phyloP scores from a whole-genome alignment of 2,113 vertebrate species.

The Nanorana parkeri region DNA sequence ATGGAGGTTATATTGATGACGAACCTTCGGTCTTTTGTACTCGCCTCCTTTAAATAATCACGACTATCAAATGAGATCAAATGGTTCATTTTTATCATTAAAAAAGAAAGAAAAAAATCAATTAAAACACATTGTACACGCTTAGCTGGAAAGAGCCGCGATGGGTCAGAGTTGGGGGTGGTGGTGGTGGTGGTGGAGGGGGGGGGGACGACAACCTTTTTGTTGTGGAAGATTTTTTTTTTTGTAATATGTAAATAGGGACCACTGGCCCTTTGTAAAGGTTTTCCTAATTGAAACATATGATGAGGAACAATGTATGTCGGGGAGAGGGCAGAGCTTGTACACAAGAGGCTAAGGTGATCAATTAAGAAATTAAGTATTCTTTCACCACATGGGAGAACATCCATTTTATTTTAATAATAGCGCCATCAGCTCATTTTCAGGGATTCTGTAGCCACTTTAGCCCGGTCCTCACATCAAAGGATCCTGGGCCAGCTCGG shows the following conservation, averaged over 20 bases:
- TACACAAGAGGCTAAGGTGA: slow-evolving; percentile 84
- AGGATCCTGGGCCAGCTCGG: slow-evolving; percentile 80
- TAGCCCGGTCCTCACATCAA: slow-evolving; percentile 91
- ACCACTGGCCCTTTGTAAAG: slow-evolving; percentile 9
- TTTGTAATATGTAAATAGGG: slow-evolving; percentile 44
- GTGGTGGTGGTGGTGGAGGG: too few species aligned
- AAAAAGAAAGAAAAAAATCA: neutral
- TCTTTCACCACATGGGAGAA: slow-evolving; percentile 88
- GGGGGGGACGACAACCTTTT: neutral
- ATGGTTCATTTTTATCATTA: slow-evolving; percentile 53
- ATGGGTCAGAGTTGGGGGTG: slow-evolving; percentile 5
- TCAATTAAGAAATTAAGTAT: slow-evolving; percentile 99
- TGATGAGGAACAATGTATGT: slow-evolving; percentile 44
- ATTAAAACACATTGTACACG: neutral
- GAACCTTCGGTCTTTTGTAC: neutral
- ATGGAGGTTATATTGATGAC: neutral
- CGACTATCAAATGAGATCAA: slow-evolving; percentile 58
- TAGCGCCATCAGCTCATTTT: slow-evolving; percentile 98
- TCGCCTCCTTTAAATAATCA: slow-evolving; percentile 49
- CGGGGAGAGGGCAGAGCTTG: slow-evolving; percentile 62
- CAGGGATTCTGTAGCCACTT: slow-evolving; percentile 84
- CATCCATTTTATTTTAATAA: slow-evolving; percentile 92
- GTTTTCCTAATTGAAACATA: slow-evolving; percentile 50
- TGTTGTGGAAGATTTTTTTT: neutral
- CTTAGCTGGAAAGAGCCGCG: neutral